Evolutionary conservation across 2,797 vertebrate species (phyloP), one percentile per base, ranked within the genome.

Genomic region (Phoebastria nigripes): DNA sequence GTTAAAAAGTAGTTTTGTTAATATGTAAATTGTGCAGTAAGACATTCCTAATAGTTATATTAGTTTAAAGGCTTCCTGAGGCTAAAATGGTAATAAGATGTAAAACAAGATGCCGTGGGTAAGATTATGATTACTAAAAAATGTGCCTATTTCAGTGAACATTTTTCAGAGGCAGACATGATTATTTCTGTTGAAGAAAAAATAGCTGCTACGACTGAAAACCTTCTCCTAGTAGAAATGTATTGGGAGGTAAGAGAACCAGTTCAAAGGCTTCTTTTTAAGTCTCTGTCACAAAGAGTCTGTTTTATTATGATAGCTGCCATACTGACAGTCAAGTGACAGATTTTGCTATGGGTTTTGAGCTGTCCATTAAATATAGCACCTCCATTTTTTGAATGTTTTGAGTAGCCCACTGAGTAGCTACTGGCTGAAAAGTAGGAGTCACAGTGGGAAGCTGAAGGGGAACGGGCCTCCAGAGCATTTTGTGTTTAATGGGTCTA

Each of bases 391-490:
- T 93, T 77, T 67, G n/a, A 92, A 84, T 97, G 94, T 98, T 97
- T 98, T 97, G 98, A 98, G 94, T 89, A 98, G 97, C 97, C 94
- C 80, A 93, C 95, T 98, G 98, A 96, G 97, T 96, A 97, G 88
- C 80, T 95, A 87, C 95, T 35, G 49, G 94, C 94, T 94, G 70
- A 97, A 98, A 96, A 97, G 93, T 86, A 83, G 35, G 35, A 93
- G 76, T 95, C 98, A 1, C 98, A 98, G 98, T 98, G 97, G 98
- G 98, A 98, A 94, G 90, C 96, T 97, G 96, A 96, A 95, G 77
- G 72, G 97, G 96, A 98, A 97, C 61, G 86, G 97, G 97, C 91
- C 85, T 97, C 90, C 81, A 86, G 97, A 98, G 94, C 94, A 73
- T 98, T 98, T 98, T 97, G 97, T 95, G 76, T 98, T 98, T 98